phyloP scores from a whole-genome alignment of 2,888 invertebrate species.

The Netelia virgata region DNA sequence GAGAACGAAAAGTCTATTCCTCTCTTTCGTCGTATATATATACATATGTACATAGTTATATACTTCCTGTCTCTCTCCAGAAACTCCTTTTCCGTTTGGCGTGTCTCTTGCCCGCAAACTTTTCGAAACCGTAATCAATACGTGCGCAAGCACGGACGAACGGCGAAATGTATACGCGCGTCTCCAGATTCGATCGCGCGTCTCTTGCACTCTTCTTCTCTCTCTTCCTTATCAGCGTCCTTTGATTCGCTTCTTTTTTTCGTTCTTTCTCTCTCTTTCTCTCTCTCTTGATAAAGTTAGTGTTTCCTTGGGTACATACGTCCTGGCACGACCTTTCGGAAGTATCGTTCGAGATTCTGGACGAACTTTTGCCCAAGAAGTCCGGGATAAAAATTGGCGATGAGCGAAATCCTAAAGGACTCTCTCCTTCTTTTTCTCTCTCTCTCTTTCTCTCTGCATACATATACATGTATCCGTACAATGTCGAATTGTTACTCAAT shows the following conservation, averaged over 20 bases:
- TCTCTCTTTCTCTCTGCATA: not conserved
- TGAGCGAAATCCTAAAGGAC: not conserved
- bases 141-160: conserved; percentile 39
- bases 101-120: conserved; percentile 65
- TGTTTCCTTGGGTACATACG: conserved; percentile 12
- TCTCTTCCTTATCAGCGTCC: conserved; percentile 41
- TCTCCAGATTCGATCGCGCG: not conserved
- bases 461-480: not conserved
- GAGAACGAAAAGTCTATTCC: conserved; percentile 42
- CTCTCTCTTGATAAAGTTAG: conserved; percentile 28
- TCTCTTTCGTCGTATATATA: not conserved
- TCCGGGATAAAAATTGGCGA: not conserved
- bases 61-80: conserved; percentile 20
- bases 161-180: conserved; percentile 17
- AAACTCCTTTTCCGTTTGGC: conserved; percentile 41
- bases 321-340: conserved; percentile 13
- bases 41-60: no score
- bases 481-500: not conserved
- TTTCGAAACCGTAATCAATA: conserved; percentile 49
- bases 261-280: conserved; percentile 65
- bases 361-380: not conserved
- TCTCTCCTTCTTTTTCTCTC: not conserved
- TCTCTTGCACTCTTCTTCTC: not conserved
- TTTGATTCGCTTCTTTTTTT: conserved; percentile 61
- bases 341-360: conserved; percentile 16